Percentiles rank a stretch among this genome's conserved stretches.
Evolutionary conservation across 1,140 invertebrate species (phyloP).

Genomic region (Drosophila nasuta): DNA sequence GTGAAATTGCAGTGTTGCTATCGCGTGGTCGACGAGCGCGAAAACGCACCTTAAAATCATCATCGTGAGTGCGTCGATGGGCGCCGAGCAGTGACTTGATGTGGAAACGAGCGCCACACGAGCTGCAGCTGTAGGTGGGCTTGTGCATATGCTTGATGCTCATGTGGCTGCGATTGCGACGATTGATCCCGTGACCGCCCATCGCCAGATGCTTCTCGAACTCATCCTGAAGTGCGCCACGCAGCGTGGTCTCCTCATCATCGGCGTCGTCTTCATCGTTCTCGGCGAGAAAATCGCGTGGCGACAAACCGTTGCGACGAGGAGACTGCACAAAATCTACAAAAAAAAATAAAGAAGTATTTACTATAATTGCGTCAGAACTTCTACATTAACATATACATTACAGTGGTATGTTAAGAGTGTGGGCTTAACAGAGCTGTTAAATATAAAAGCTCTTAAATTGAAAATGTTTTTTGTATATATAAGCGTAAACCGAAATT

Average conservation of each 20-base stretch:
- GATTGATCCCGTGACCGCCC: not conserved
- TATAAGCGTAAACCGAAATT: too few species aligned
- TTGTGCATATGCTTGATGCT: not conserved
- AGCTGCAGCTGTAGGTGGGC: slow-evolving; percentile 51
- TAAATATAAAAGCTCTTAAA: too few species aligned
- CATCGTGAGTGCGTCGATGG: slow-evolving; percentile 65
- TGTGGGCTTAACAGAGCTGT: too few species aligned
- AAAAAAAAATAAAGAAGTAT: not conserved
- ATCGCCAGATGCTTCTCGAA: not conserved
- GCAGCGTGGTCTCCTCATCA: slow-evolving; percentile 11
- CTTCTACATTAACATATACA: too few species aligned
- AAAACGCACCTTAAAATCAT: slow-evolving; percentile 65
- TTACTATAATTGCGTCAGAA: too few species aligned
- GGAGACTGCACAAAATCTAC: slow-evolving; percentile 48
- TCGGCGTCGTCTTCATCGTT: slow-evolving; percentile 27
- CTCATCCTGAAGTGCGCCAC: slow-evolving; percentile 20
- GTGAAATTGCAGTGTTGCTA: slow-evolving; percentile 31
- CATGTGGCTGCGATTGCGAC: slow-evolving; percentile 23
- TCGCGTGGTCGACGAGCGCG: slow-evolving; percentile 2
- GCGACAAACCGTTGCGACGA: slow-evolving; percentile 61
- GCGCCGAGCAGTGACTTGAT: slow-evolving; percentile 65
- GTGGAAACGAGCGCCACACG: slow-evolving; percentile 60
- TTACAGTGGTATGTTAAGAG: too few species aligned
- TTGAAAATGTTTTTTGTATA: too few species aligned
- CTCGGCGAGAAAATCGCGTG: slow-evolving; percentile 39